Conservation (phyloP, 2,888 invertebrate genomes). For the Agrilus mali region DNA sequence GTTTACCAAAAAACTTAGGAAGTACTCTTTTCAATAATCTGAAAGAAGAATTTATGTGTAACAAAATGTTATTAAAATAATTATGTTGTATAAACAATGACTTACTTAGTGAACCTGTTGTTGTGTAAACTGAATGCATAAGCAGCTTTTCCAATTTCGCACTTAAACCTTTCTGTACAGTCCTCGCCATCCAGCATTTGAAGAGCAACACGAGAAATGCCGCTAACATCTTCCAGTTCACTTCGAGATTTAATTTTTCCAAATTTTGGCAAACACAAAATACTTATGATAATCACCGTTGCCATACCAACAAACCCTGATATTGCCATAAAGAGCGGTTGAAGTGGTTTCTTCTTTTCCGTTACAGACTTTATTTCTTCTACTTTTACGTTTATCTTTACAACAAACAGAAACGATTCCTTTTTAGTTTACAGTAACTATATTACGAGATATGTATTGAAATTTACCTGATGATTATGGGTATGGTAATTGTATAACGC, state of each 20-base stretch:
- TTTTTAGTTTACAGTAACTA: too few relatives aligned
- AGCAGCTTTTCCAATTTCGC: conserved; percentile 34
- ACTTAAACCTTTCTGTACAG: conserved; percentile 35
- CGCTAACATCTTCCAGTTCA: conserved; percentile 25
- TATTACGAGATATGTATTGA: too few relatives aligned
- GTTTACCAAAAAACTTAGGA: conserved; percentile 25
- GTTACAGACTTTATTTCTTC: conserved; percentile 11
- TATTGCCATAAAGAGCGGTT: conserved; percentile 43
- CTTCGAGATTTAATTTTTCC: conserved; percentile 22
- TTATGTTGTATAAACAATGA: conserved; percentile 2
- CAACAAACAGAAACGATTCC: too few relatives aligned
- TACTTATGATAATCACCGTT: conserved; percentile 39
- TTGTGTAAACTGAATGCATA: conserved; percentile 27
- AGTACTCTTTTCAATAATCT: conserved; percentile 28
- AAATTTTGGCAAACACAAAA: conserved; percentile 38
- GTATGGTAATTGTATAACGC: too few relatives aligned
- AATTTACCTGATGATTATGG: too few relatives aligned
- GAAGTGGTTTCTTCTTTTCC: conserved; percentile 30
- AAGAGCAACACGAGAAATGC: conserved; percentile 30
- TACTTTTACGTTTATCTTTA: too few relatives aligned
- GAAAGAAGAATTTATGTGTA: conserved; percentile 12
- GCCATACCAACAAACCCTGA: conserved; percentile 45
- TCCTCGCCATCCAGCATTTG: conserved; percentile 36
- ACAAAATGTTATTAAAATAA: not conserved
- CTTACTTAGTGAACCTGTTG: conserved; percentile 32